Percentiles rank a stretch among this genome's conserved stretches.
phyloP scores from a whole-genome alignment of 2,888 invertebrate species.

The Ectropis crepuscularia region DNA sequence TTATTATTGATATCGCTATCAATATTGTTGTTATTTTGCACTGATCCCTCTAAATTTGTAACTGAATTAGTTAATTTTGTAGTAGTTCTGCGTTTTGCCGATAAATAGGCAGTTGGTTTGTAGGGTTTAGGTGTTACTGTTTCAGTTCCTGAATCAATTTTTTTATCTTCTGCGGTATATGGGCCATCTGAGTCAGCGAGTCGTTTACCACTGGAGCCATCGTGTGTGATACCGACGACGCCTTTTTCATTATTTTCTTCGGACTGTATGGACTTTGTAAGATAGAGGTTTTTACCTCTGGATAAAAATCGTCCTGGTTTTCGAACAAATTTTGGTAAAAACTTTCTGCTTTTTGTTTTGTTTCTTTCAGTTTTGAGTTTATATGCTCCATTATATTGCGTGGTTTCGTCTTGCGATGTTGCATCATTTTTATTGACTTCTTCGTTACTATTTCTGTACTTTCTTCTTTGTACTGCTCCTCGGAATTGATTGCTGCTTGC shows the following conservation, averaged over 20 bases:
- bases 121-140: conserved; percentile 48
- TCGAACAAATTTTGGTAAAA: conserved; percentile 71
- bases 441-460: conserved; percentile 54
- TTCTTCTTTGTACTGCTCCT: conserved; percentile 53
- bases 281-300: conserved; percentile 55
- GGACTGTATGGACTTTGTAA: conserved; percentile 61
- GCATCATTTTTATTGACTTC: conserved; percentile 23
- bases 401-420: conserved; percentile 27
- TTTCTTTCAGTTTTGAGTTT: conserved; percentile 57
- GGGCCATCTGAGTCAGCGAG: conserved; percentile 70
- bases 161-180: conserved; percentile 73
- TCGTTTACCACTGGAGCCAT: conserved; percentile 73
- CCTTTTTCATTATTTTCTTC: conserved; percentile 65
- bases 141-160: conserved; percentile 71
- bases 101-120: background rate
- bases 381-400: conserved; percentile 38
- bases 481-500: conserved; percentile 66
- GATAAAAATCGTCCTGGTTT: conserved; percentile 67
- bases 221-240: conserved; percentile 61
- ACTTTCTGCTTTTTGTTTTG: conserved; percentile 69
- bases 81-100: background rate
- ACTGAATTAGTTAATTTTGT: background rate
- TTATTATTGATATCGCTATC: background rate
- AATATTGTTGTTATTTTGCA: background rate
- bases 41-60: background rate